A percentile compares a stretch with the other conserved stretches of the same genome.
These are phyloP conservation scores for Frieseomelitta varia DNA, from an alignment of 1,140 invertebrate genomes.

Conservation along the genomic window DNA sequence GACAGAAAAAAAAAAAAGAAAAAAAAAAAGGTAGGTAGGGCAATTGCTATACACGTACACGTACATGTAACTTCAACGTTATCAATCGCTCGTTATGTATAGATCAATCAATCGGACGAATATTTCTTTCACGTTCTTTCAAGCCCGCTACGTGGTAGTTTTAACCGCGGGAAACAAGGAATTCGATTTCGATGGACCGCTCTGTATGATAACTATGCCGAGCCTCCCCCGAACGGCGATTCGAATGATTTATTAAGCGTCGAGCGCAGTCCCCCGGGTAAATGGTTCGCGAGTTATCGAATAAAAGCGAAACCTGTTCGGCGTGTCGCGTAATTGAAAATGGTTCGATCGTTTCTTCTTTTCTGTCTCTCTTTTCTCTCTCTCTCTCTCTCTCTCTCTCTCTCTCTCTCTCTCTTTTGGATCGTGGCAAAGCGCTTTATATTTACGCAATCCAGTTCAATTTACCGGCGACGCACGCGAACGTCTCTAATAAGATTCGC, in stretches of 20 bases:
- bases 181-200: background rate
- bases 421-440: constrained; percentile 22
- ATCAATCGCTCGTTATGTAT: background rate
- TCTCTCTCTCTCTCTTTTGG: too few relatives aligned
- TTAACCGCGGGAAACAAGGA: background rate
- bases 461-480: constrained; percentile 19
- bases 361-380: too few relatives aligned
- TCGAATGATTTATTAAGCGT: constrained; percentile 14
- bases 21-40: too few relatives aligned
- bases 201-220: background rate
- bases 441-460: constrained; percentile 41
- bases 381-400: too few relatives aligned
- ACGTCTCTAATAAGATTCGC: constrained; percentile 38
- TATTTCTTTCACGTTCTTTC: background rate
- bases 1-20: too few relatives aligned
- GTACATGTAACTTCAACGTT: background rate
- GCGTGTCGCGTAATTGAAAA: constrained; percentile 29
- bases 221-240: background rate
- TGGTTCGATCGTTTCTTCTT: background rate
- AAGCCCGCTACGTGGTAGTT: too few relatives aligned
- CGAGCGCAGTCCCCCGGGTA: background rate
- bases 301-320: background rate
- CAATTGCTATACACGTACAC: too few relatives aligned
- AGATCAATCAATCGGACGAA: background rate
- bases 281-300: constrained; percentile 13